Evolutionary conservation across 2,888 invertebrate species (phyloP), one percentile per base, ranked within the genome.

Genomic region (Ophion ventricosus): DNA sequence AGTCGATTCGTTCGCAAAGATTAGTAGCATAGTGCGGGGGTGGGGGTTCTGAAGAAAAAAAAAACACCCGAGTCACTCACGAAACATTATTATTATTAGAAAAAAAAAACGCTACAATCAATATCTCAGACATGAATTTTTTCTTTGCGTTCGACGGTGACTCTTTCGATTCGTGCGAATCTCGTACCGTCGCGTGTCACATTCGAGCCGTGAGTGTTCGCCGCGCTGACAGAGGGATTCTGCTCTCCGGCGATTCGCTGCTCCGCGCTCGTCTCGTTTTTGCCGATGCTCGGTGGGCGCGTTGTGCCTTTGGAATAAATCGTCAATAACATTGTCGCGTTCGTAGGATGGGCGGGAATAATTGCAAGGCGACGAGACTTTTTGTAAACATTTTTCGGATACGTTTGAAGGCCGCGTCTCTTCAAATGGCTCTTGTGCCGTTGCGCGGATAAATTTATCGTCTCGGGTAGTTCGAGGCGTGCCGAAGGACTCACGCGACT

Each of bases 341-440:
- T 49, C 49, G 49, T 49, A 2, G 17, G 17, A 49, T 49, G 17
- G 4, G 56, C 56, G 11, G 70, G 54, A 3, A 20, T 29, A 20
- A 56, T 69, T 3, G n/a, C 8, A 20, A 69, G 23, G 0, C 67
- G 70, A 70, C 29, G 54, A n/a, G 26, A 56, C 54, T 70, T 70
- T 70, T 70, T 56, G 70, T 56, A 11, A 1, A 54, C 3, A 20
- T 20, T 56, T 56, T 70, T 20, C 54, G 61, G 82, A 11, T n/a
- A n/a, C 11, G 75, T 4, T 57, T 5, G 20, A 17, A 82, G 67
- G 29, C 82, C 84, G 17, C 84, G 79, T n/a, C 84, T 66, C 49
- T 80, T 82, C 26, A 82, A 59, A 43, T 82, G 84, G 43, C 76
- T 82, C 11, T 82, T 80, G 79, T 76, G 75, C 11, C 72, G 73